phyloP scores from a whole-genome alignment of 2,797 vertebrate species.

The Tokudaia tokunoshimensis region DNA sequence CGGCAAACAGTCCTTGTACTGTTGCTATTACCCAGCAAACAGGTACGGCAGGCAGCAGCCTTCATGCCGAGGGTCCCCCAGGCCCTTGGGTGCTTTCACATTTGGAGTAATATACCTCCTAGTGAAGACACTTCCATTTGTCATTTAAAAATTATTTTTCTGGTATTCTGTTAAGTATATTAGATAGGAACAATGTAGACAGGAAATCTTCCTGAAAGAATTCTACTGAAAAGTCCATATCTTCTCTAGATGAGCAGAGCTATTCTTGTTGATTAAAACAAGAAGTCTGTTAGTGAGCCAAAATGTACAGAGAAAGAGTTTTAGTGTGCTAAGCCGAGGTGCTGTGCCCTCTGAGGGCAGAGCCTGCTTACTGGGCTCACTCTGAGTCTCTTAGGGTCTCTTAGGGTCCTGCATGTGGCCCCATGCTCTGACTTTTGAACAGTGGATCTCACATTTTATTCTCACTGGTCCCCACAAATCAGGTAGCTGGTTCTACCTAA shows the following conservation, averaged over 20 bases:
- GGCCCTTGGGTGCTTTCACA: background rate
- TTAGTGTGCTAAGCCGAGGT: background rate
- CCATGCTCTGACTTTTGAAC: background rate
- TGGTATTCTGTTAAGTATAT: background rate
- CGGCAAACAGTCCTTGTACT: background rate
- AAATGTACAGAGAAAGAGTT: background rate
- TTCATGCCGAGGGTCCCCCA: background rate
- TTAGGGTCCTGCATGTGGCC: background rate
- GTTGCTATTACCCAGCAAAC: background rate
- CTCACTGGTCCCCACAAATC: background rate
- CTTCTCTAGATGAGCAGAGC: background rate
- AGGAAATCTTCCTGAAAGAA: background rate
- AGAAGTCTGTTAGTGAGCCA: background rate
- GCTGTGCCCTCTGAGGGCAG: background rate
- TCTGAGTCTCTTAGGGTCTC: rapidly evolving
- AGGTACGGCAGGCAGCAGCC: background rate
- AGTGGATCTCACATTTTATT: background rate
- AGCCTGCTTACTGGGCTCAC: background rate
- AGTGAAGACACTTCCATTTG: background rate
- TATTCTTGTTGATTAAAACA: background rate
- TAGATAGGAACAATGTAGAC: background rate
- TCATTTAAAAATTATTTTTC: background rate
- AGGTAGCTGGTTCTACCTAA: background rate
- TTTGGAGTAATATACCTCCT: background rate
- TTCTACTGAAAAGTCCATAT: background rate